Base-by-base conservation (phyloP, 2,113 vertebrate species). In the Takifugu flavidus region DNA sequence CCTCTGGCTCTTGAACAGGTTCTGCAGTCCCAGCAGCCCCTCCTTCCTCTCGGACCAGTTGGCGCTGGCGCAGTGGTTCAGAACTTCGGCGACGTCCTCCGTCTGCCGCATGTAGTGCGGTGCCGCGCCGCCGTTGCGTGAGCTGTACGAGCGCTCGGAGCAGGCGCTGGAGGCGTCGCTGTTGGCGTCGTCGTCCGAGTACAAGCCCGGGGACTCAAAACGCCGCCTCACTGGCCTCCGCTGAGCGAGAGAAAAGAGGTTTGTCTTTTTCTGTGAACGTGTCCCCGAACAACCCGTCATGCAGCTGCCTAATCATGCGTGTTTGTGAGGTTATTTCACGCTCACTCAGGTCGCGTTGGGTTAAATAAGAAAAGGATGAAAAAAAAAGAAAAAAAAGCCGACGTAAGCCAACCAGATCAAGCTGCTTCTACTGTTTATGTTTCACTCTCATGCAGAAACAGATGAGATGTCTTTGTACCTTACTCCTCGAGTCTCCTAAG, bases 401-500 rank as follows among this genome's bases (percentile, higher is more conserved):
- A 15, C 31, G 20, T 25, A 27, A 26, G 0, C 7, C 6, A 47
- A 47, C 14, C 2, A 47, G 45, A 47, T 14, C 7, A 10, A 39
- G 34, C 34, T 39, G 34, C 34, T 15, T 14, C 44, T 45, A 45
- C 44, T 45, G 44, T 39, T 3, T 39, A 39, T 3, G 8, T 3
- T 8, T 39, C 34, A 39, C 34, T 87, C 89, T 12, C 78, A 82
- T 81, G 82, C 78, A 72, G 39, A 25, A 45, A 74, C 45, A 58
- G 13, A 11, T 49, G 0, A 51, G 47, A n/a, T 11, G n/a, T 49
- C 47, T 49, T n/a, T 20, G 90, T 98, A 99, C 97, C 97, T 99
- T 98, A 91, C 95, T 99, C 91, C 96, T 95, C 94, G 97, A 94
- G 94, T 98, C 97, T 94, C 96, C 95, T 93, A 99, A 96, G 62